phyloP scores from a whole-genome alignment of 2,113 vertebrate species.

The Bostrychus sinensis region DNA sequence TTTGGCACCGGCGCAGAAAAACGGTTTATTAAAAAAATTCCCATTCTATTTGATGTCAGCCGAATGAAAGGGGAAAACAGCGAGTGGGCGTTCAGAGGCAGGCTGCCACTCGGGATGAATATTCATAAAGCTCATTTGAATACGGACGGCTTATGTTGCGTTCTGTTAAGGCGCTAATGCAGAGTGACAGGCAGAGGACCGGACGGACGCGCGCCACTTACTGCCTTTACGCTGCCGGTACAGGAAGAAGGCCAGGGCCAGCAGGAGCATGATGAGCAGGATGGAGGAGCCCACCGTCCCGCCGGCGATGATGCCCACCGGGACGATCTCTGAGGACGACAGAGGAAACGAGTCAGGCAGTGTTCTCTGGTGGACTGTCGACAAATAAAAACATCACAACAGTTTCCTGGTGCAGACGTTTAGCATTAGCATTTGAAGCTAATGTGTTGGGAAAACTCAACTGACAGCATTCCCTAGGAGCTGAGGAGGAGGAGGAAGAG shows the following conservation, averaged over 20 bases:
- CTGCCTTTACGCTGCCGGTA: slow-evolving; percentile 96
- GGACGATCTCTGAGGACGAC: slow-evolving; percentile 83
- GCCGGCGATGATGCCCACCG: slow-evolving; percentile 88
- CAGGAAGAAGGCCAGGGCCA: slow-evolving; percentile 85
- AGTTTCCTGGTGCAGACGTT: too few relatives aligned
- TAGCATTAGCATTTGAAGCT: slow-evolving; percentile 32
- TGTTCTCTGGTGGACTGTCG: too few relatives aligned
- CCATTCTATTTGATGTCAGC: slow-evolving; percentile 23
- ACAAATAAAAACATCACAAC: too few relatives aligned
- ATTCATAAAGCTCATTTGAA: slow-evolving; percentile 71
- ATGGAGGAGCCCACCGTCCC: slow-evolving; percentile 86
- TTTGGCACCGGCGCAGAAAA: slow-evolving; percentile 29
- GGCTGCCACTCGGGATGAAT: slow-evolving; percentile 62
- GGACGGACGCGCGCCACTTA: slow-evolving; percentile 78
- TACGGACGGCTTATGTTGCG: slow-evolving; percentile 43
- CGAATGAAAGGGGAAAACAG: slow-evolving; percentile 29
- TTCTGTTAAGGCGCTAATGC: slow-evolving; percentile 24
- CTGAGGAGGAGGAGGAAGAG: too few relatives aligned
- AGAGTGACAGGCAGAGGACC: slow-evolving; percentile 62
- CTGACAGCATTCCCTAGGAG: slow-evolving; percentile 44
- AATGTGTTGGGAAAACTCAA: slow-evolving; percentile 42
- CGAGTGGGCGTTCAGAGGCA: slow-evolving; percentile 54
- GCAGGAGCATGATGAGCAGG: slow-evolving; percentile 84
- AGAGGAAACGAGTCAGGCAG: slow-evolving; percentile 23
- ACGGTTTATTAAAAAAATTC: slow-evolving; percentile 22